phyloP scores from a whole-genome alignment of 1,140 invertebrate species.

The Arctopsyche grandis region DNA sequence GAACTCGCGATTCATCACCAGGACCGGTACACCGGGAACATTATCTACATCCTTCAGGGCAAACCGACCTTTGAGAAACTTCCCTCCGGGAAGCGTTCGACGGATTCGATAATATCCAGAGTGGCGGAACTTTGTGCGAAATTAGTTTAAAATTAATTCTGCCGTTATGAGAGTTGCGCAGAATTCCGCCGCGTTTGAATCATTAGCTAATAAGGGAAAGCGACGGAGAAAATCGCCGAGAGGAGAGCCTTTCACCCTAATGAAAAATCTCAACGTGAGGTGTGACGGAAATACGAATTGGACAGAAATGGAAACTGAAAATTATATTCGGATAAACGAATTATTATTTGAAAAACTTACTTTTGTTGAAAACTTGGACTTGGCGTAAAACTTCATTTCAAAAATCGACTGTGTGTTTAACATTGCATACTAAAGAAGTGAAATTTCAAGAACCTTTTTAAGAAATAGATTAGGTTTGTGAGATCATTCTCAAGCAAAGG shows the following conservation, averaged over 20 bases:
- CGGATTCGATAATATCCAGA: constrained; percentile 51
- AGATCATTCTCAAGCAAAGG: too few relatives aligned
- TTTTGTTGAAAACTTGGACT: too few relatives aligned
- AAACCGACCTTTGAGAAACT: constrained; percentile 48
- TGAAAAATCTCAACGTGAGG: constrained; percentile 5
- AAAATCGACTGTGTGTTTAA: too few relatives aligned
- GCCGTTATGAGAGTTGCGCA: constrained; percentile 12
- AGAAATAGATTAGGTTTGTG: too few relatives aligned
- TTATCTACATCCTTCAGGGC: constrained; percentile 47
- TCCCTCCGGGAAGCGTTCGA: constrained; percentile 39
- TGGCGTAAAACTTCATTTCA: too few relatives aligned
- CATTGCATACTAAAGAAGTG: too few relatives aligned
- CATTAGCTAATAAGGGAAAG: constrained; percentile 8
- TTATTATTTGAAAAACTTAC: too few relatives aligned
- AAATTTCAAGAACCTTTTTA: too few relatives aligned
- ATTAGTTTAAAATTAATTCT: constrained; percentile 55
- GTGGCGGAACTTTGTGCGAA: constrained; percentile 47
- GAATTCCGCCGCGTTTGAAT: constrained; percentile 24
- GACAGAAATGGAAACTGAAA: not conserved
- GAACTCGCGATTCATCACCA: constrained; percentile 39
- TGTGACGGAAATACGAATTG: not conserved
- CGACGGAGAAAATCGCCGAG: not conserved
- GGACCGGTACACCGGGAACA: constrained; percentile 18
- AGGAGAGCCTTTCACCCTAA: not conserved
- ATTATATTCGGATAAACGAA: not conserved